A percentile compares a stretch with the other conserved stretches of the same genome.
phyloP scores from a whole-genome alignment of 2,797 vertebrate species.

The Spatula versicolor region DNA sequence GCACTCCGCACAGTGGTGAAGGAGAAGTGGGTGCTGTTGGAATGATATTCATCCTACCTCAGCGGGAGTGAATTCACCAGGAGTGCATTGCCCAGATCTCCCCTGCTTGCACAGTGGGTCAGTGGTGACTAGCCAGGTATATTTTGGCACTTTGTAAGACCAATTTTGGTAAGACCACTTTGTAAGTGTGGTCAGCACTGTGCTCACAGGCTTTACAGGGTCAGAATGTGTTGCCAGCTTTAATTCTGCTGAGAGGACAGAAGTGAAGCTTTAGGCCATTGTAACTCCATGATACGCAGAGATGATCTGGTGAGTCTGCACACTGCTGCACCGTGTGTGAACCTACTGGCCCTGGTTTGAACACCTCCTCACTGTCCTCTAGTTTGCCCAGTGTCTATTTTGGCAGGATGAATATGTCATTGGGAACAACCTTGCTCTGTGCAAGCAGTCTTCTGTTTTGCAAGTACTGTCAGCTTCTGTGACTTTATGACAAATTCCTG shows the following conservation, averaged over 20 bases:
- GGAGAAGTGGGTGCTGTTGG: neutral
- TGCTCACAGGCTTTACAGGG: neutral
- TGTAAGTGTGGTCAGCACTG: neutral
- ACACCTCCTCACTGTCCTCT: neutral
- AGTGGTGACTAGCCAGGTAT: rapidly evolving
- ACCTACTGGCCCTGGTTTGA: neutral
- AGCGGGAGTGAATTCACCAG: neutral
- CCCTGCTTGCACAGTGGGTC: neutral
- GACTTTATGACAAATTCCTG: neutral
- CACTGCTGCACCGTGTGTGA: neutral
- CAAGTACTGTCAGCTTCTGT: neutral
- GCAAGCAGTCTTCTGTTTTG: neutral
- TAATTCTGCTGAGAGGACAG: neutral
- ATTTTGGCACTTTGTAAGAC: neutral
- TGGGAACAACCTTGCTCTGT: neutral
- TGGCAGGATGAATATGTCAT: neutral
- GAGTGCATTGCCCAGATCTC: neutral
- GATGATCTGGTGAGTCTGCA: neutral
- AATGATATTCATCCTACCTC: neutral
- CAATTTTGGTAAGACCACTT: neutral
- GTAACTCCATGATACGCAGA: rapidly evolving
- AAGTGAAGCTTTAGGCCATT: neutral
- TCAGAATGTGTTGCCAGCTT: neutral
- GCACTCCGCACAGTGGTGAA: too few species aligned
- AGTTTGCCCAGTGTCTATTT: neutral